phyloP scores from a whole-genome alignment of 2,888 invertebrate genomes.

The Acronicta leporina region DNA sequence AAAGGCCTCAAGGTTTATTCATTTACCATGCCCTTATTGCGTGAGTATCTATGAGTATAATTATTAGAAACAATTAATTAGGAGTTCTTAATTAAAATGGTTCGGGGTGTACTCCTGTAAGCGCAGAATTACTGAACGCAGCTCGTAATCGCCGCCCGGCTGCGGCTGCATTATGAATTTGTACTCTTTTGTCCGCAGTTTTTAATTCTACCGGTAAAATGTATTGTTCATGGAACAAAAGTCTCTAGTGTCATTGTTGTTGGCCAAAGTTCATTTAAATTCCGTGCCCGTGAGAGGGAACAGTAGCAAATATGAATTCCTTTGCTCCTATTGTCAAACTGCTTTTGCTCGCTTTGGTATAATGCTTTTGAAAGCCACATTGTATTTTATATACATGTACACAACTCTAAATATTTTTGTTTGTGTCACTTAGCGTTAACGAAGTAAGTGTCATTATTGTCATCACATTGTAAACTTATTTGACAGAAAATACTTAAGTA shows the following conservation, averaged over 20 bases:
- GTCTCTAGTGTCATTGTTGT: conserved; percentile 87
- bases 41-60: neutral
- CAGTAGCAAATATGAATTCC: conserved; percentile 88
- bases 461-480: no score
- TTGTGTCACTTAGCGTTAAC: conserved; percentile 27
- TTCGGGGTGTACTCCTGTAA: conserved; percentile 25
- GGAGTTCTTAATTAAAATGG: conserved; percentile 17
- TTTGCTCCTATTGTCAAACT: conserved; percentile 85
- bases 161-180: conserved; percentile 86
- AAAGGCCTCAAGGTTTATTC: neutral
- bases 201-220: conserved; percentile 88
- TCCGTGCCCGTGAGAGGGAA: conserved; percentile 85
- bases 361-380: conserved; percentile 79
- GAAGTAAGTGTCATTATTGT: neutral
- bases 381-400: conserved; percentile 67
- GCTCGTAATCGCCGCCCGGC: conserved; percentile 71
- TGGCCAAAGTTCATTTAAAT: conserved; percentile 89
- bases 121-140: conserved; percentile 33
- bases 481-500: no score
- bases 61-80: neutral
- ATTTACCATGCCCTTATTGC: neutral
- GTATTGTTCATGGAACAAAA: conserved; percentile 88
- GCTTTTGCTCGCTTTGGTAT: conserved; percentile 80
- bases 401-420: no score
- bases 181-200: conserved; percentile 86